A percentile compares a stretch with the other conserved stretches of the same genome.
phyloP scores from a whole-genome alignment of 2,113 vertebrate species.

The Anolis sagrei region DNA sequence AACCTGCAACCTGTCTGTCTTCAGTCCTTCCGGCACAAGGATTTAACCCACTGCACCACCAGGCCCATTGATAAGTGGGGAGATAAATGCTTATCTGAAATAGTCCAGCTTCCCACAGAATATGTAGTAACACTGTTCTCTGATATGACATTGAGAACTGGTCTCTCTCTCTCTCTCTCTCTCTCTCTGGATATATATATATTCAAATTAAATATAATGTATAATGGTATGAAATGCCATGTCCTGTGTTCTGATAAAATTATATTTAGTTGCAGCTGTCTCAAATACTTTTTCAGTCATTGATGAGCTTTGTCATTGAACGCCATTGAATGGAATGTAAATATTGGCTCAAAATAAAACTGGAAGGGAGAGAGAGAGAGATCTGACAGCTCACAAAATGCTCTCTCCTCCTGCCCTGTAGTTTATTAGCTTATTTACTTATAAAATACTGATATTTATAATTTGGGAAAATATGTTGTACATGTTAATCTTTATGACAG shows the following conservation, averaged over 20 bases:
- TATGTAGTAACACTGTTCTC: background rate
- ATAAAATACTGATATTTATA: background rate
- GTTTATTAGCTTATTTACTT: background rate
- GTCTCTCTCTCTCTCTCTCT: too few relatives aligned
- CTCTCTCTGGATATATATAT: too few relatives aligned
- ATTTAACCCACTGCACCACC: too few relatives aligned
- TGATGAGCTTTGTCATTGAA: background rate
- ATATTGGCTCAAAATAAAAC: background rate
- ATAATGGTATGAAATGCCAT: background rate
- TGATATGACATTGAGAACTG: too few relatives aligned
- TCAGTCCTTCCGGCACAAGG: too few relatives aligned
- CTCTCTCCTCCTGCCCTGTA: background rate
- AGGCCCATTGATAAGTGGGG: background rate
- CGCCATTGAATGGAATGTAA: background rate
- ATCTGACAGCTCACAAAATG: background rate
- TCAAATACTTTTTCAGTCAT: accelerated
- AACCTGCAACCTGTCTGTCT: too few relatives aligned
- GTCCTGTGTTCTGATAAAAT: background rate
- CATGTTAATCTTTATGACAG: background rate
- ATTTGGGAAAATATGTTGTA: too few relatives aligned
- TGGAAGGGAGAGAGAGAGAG: background rate
- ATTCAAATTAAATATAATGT: background rate
- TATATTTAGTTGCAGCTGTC: background rate
- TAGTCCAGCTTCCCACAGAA: background rate
- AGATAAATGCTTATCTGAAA: too few relatives aligned